Evolutionary conservation across 2,888 invertebrate species (phyloP), one percentile per base, ranked within the genome.

Genomic region (Keiferia lycopersicella): DNA sequence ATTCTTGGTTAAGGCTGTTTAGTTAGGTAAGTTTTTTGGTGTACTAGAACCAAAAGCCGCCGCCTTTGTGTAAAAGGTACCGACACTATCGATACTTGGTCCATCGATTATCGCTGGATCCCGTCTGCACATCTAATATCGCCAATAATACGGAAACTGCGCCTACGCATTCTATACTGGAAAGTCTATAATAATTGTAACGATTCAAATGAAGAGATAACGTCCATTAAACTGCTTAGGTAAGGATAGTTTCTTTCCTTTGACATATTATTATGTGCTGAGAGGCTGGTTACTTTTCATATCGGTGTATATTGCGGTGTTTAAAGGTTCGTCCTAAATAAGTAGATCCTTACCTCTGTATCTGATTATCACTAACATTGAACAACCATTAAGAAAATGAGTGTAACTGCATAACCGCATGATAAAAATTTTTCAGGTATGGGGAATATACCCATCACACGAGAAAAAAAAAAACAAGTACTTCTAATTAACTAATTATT

Each of bases 181-280:
- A 84, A 87, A 87, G 83, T 78, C 67, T 72, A 76, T 72, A 78
- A 80, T 86, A 84, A 86, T 87, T 85, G 84, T 84, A 84, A 81
- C 77, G 83, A 86, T 86, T 84, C 84, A 84, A 85, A 83, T 84
- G 80, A 81, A 83, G 78, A 85, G 87, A 88, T 88, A 87, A 84
- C 79, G 80, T 79, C 81, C 74, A 82, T 85, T 85, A 80, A 81
- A 79, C 81, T 78, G 82, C 76, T 81, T 80, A 78, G 87, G 87
- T 86, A 88, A 88, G 83, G 82, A 77, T 79, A 79, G 80, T 79
- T 73, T 71, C 71, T 73, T 70, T 69, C 68, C 72, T 75, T 78
- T 78, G 74, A 80, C 78, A 76, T 77, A 78, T 79, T 72, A 65
- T 67, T 65, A 68, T 18, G 6, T 6, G 4, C 10, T 50, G n/a